Conservation (phyloP, 2,888 invertebrate genomes). For the Tetrapedia diversipes region DNA sequence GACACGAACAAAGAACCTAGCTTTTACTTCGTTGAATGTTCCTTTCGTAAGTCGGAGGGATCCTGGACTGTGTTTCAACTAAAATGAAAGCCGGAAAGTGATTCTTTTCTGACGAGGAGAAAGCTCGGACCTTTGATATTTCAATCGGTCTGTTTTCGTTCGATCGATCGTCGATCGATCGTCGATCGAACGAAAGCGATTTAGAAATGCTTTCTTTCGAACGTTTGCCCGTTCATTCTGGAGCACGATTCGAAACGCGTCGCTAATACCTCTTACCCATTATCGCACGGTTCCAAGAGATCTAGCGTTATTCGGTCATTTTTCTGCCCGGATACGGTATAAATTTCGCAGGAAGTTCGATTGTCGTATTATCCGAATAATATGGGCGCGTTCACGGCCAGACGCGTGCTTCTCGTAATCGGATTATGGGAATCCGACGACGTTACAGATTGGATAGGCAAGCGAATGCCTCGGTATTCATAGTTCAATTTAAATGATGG, state of each 20-base stretch:
- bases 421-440: constrained; percentile 36
- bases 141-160: neutral
- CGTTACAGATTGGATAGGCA: constrained; percentile 15
- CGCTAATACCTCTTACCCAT: neutral
- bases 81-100: neutral
- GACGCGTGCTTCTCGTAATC: constrained; percentile 27
- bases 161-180: neutral
- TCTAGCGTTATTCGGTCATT: neutral
- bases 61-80: neutral
- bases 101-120: neutral
- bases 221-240: neutral
- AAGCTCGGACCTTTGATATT: constrained; percentile 2
- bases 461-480: constrained; percentile 17
- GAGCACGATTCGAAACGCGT: neutral
- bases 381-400: constrained; percentile 33
- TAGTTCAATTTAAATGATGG: constrained; percentile 23
- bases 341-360: constrained; percentile 32
- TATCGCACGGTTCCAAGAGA: neutral
- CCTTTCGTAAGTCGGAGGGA: constrained; percentile 3
- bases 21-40: constrained; percentile 41
- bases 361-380: constrained; percentile 40
- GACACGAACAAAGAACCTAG: constrained; percentile 27
- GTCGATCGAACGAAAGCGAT: neutral
- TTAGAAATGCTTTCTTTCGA: neutral
- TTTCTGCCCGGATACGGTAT: neutral